These are phyloP conservation scores for Mionectes olivaceus DNA, from an alignment of 2,797 vertebrate genomes.

Conservation along the genomic window DNA sequence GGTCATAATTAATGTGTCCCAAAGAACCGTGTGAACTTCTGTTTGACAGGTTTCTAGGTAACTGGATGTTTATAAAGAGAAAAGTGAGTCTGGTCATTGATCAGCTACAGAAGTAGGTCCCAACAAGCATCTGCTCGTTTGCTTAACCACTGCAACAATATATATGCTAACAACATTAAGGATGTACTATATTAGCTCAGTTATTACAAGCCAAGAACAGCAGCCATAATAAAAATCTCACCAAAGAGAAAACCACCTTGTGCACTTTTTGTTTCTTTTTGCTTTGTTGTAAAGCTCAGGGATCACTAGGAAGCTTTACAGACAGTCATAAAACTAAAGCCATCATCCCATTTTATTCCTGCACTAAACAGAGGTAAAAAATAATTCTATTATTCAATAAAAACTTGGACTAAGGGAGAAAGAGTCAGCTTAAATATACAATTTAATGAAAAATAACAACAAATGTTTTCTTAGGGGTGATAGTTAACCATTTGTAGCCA, in stretches of 20 bases:
- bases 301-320: conserved; percentile 10
- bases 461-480: background rate
- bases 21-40: background rate
- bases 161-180: conserved; percentile 3
- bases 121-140: conserved; percentile 18
- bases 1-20: background rate
- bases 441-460: background rate
- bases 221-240: background rate
- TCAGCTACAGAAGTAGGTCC: background rate
- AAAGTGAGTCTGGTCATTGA: background rate
- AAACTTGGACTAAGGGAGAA: background rate
- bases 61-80: conserved; percentile 18
- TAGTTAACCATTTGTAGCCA: background rate
- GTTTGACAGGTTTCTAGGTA: conserved; percentile 18
- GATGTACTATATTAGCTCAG: background rate
- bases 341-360: background rate
- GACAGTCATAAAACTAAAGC: conserved; percentile 9
- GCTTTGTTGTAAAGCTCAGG: background rate
- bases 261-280: background rate
- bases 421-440: background rate
- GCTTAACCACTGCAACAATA: conserved; percentile 7
- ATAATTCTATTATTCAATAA: background rate
- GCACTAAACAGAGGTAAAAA: background rate
- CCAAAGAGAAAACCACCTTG: background rate
- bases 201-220: conserved; percentile 6